Base-by-base conservation (phyloP, 1,140 invertebrate genomes). In the Anastatus disparis region DNA sequence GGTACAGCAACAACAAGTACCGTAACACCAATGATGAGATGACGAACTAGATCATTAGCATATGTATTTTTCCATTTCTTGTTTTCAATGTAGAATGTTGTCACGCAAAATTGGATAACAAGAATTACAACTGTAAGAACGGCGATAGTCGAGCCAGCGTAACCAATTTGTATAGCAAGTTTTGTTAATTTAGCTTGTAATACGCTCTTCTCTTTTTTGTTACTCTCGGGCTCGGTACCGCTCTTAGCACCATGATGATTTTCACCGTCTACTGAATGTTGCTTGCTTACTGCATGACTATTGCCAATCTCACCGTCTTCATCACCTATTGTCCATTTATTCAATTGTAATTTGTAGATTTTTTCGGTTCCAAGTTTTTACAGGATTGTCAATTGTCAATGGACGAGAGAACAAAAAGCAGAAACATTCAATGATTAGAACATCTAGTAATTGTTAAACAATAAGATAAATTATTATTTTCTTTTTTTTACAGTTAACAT, bases 21-120 rank as follows among this genome's bases (percentile, higher is more conserved):
- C 70, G 98, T 99, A 9, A 99, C 97, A 92, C 98, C 98, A 86
- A 99, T 99, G 86, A 99, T 99, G 78, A 99, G 91, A 89, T 97
- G 96, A 77, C 95, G 94, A 52, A 99, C 97, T 80, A 99, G 91
- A 82, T 96, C 90, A 86, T 94, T 93, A 70, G 95, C 92, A 82
- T 97, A 95, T 24, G 87, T 89, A 66, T 91, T 93, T 76, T 91
- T 91, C 92, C 93, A 96, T 22, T 85, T 82, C 78, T 91, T 88
- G 1, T 89, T 78, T 24, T 95, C 82, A n/a, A 94, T 90, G 22
- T 94, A 93, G 85, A 98, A 99, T 40, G 91, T 96, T 74, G 89
- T 89, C 72, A 99, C 90, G 86, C 95, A 97, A 88, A 99, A 99
- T 79, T 97, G 94, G 79, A 97, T 92, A 73, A 99, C 91, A 71